phyloP scores from a whole-genome alignment of 2,113 vertebrate species.

The Rattus rattus region DNA sequence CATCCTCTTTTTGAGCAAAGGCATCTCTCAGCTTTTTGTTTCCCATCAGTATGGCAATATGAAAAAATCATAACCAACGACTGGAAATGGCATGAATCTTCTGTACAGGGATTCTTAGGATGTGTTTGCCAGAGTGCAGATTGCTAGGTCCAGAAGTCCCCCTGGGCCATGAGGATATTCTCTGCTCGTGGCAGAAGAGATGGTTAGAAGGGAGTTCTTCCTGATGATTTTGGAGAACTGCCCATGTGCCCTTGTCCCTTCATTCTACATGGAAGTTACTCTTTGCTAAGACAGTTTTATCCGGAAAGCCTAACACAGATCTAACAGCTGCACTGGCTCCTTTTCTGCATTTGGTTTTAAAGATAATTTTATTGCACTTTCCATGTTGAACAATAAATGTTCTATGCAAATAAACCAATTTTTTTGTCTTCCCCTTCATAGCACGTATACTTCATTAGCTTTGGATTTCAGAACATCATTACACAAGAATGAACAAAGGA shows the following conservation, averaged over 20 bases:
- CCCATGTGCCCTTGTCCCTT: neutral
- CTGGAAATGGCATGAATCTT: neutral
- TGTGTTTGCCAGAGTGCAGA: neutral
- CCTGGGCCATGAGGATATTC: neutral
- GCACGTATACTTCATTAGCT: conserved; percentile 1
- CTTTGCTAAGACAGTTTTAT: neutral
- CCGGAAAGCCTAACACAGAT: neutral
- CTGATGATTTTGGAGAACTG: neutral
- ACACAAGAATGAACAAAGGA: conserved; percentile 23
- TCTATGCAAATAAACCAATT: conserved; percentile 27
- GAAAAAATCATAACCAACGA: neutral
- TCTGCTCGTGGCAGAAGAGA: neutral
- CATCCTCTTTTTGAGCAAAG: neutral
- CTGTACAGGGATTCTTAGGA: neutral
- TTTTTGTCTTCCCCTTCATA: conserved; percentile 31
- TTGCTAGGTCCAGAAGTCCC: neutral
- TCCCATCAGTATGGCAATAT: neutral
- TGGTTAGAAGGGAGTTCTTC: neutral
- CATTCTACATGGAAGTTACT: neutral
- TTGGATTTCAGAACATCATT: conserved; percentile 28
- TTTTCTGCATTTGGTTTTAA: neutral
- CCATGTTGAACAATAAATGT: conserved; percentile 37
- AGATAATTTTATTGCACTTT: conserved; percentile 42
- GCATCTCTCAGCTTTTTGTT: neutral
- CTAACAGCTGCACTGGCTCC: neutral